These are phyloP conservation scores for Cyphomyrus discorhynchus DNA, from an alignment of 2,113 vertebrate species.

Conservation along the genomic window DNA sequence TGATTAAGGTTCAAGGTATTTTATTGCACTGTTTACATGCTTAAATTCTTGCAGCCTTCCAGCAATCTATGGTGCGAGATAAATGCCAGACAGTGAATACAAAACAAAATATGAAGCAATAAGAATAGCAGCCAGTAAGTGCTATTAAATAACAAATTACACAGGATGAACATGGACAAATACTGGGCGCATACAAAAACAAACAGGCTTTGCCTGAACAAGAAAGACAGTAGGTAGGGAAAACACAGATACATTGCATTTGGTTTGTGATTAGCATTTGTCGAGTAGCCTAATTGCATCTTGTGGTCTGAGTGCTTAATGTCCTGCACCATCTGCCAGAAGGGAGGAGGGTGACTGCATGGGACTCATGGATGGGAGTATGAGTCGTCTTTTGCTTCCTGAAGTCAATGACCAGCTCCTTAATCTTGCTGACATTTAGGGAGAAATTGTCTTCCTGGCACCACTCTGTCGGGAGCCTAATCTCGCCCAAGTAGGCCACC, in stretches of 20 bases:
- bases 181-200: not conserved
- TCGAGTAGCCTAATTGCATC: not conserved
- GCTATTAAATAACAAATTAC: not conserved
- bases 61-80: not conserved
- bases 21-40: not conserved
- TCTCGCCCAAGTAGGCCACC: not conserved
- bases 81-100: not conserved
- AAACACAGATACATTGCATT: not conserved
- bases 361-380: not conserved
- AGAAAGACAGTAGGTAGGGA: not conserved
- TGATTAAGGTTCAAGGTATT: not conserved
- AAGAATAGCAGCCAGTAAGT: not conserved
- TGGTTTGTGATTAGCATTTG: not conserved
- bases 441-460: not conserved
- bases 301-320: not conserved
- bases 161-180: not conserved
- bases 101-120: not conserved
- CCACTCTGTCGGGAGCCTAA: not conserved
- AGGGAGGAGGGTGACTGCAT: not conserved
- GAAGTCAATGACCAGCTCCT: not conserved
- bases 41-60: not conserved
- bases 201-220: not conserved
- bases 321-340: not conserved
- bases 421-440: not conserved
- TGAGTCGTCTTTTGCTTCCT: not conserved